A percentile compares a stretch with the other conserved stretches of the same genome.
These are phyloP conservation scores for Oedothorax gibbosus DNA, from an alignment of 1,140 invertebrate species.

Conservation along the genomic window DNA sequence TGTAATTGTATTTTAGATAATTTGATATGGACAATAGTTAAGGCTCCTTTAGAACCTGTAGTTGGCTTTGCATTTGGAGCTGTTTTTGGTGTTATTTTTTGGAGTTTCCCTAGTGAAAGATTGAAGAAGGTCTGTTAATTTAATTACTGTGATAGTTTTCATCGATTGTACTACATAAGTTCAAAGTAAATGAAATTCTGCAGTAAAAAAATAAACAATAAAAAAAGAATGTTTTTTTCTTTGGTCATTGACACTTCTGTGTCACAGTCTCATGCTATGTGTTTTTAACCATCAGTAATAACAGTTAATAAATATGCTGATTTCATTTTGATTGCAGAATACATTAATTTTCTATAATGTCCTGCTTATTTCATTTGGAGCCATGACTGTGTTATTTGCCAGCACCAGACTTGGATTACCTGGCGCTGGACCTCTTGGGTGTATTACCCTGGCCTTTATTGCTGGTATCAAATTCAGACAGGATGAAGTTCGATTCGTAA, in stretches of 20 bases:
- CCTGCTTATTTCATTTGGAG: slow-evolving; percentile 77
- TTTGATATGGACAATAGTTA: slow-evolving; percentile 67
- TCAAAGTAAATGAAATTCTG: not conserved
- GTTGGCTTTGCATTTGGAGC: slow-evolving; percentile 66
- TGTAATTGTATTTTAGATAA: slow-evolving; percentile 62
- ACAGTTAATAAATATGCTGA: not conserved
- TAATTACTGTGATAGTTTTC: not conserved
- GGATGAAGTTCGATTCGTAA: slow-evolving; percentile 7
- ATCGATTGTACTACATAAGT: not conserved
- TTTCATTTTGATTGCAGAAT: slow-evolving; percentile 7
- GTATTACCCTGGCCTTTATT: slow-evolving; percentile 64
- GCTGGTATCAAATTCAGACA: slow-evolving; percentile 9
- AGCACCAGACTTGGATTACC: slow-evolving; percentile 81
- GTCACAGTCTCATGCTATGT: not conserved
- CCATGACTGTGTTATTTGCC: slow-evolving; percentile 84
- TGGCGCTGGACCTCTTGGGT: slow-evolving; percentile 85
- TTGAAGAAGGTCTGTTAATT: not conserved
- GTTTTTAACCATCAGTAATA: not conserved
- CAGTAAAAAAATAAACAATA: not conserved
- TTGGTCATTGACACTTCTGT: not conserved
- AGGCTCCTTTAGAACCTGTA: slow-evolving; percentile 68
- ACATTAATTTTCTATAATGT: slow-evolving; percentile 16
- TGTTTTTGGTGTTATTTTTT: slow-evolving; percentile 64
- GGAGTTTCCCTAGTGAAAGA: slow-evolving; percentile 49
- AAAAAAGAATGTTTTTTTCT: not conserved